Base-by-base conservation (phyloP, 2,888 invertebrate species). In the Lagria hirta region DNA sequence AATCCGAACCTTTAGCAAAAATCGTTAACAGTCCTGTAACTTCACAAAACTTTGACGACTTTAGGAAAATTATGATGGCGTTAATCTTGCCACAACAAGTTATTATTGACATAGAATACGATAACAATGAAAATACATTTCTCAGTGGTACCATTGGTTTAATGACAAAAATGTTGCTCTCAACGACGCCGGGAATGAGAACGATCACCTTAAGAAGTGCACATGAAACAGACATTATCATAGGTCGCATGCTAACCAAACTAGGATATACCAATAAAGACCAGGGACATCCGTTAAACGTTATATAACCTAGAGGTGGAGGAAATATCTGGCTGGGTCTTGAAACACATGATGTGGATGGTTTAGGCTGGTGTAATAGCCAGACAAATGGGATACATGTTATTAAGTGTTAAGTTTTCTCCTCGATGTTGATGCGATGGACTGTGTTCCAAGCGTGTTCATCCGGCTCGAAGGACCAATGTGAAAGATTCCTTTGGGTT, bases 1-100 rank as follows among this genome's bases (percentile, higher is more conserved):
- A 15, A 3, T 13, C 27, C 3, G 27, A 27, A 7, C 27, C 27
- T 2, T 4, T 27, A 5, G 27, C 27, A 4, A 27, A 27, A 7
- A 12, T 27, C n/a, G 15, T 27, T 12, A 27, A 27, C 15, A 27
- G 27, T 14, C 27, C 27, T 10, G 27, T 27, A n/a, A 27, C 27
- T 12, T 14, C 14, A 7, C 14, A 27, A 7, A 27, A 27, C 15
- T 27, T 14, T 14, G 14, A 27, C 15, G 27, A 27, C 14, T 27
- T 27, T 11, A 4, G 27, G 6, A 27, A 14, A 12, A 27, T 27
- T 13, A 27, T 27, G 27, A 27, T 15, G n/a, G 27, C 27, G 2
- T 5, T 27, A 15, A 8, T 13, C 2, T 7, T 27, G 15, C 27
- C 27, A 7, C 27, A 27, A n/a, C 27, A 27, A 13, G 27, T 27